phyloP scores from a whole-genome alignment of 2,888 invertebrate genomes.

The Pseudoips prasinana region DNA sequence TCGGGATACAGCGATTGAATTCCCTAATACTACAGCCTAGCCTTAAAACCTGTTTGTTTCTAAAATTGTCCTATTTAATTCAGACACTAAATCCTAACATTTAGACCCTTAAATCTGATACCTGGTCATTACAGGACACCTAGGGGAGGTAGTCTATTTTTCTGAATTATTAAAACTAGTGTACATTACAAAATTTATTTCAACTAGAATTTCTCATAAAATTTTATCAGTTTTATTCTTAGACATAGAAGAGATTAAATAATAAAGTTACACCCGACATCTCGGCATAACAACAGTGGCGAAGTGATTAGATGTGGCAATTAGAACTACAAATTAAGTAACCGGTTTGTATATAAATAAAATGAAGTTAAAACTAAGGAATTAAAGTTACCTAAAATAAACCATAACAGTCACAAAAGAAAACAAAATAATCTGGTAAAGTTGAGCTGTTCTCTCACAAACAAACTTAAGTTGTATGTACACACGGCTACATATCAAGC shows the following conservation, averaged over 20 bases:
- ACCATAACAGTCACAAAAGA: conserved; percentile 29
- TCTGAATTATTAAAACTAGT: too few species aligned
- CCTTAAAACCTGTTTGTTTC: too few species aligned
- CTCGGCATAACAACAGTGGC: conserved; percentile 30
- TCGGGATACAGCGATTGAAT: too few species aligned
- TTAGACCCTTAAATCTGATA: too few species aligned
- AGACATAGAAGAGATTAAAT: conserved; percentile 39
- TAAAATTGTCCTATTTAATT: too few species aligned
- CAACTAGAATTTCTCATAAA: conserved; percentile 65
- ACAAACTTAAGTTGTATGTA: conserved; percentile 26
- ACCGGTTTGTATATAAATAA: conserved; percentile 42
- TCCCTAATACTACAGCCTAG: too few species aligned
- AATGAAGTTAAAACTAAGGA: conserved; percentile 28
- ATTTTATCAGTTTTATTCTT: conserved; percentile 55
- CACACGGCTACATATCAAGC: too few species aligned
- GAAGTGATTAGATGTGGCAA: conserved; percentile 28
- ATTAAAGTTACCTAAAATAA: conserved; percentile 30
- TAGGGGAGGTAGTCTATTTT: too few species aligned
- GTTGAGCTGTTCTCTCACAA: conserved; percentile 28
- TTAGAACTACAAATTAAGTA: conserved; percentile 59
- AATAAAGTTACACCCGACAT: conserved; percentile 25
- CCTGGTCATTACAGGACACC: too few species aligned
- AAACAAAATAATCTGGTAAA: conserved; percentile 33
- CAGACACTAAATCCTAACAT: too few species aligned
- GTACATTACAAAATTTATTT: conserved; percentile 73